Conservation (phyloP, 2,888 invertebrate genomes). For the Cephus pygmeus region DNA sequence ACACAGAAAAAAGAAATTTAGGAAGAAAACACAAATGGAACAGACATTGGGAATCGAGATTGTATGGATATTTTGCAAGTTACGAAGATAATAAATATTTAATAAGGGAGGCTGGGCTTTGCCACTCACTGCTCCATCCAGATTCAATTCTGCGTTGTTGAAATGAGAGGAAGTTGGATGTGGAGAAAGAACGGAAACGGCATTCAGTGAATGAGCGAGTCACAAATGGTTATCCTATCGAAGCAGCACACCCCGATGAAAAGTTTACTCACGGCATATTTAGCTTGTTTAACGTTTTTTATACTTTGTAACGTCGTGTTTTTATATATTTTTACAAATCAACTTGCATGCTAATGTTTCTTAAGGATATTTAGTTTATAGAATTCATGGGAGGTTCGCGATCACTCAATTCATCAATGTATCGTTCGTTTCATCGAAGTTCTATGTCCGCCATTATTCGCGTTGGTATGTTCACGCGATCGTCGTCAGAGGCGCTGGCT, state of each 20-base stretch:
- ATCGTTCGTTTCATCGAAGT: background rate
- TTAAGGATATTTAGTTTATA: constrained; percentile 12
- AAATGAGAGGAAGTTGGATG: constrained; percentile 9
- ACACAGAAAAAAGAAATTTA: constrained; percentile 22
- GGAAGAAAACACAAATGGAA: constrained; percentile 31
- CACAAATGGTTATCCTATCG: constrained; percentile 11
- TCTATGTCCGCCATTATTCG: background rate
- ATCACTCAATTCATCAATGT: background rate
- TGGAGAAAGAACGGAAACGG: constrained; percentile 17
- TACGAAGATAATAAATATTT: constrained; percentile 35
- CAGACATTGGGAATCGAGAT: constrained; percentile 27
- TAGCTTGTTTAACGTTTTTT: constrained; percentile 41
- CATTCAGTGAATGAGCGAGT: constrained; percentile 16
- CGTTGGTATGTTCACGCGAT: background rate
- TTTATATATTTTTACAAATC: constrained; percentile 42
- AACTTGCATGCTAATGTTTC: constrained; percentile 20
- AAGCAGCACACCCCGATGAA: background rate
- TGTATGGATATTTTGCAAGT: constrained; percentile 47
- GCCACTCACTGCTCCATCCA: background rate
- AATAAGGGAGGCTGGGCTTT: background rate
- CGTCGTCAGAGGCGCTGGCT: background rate
- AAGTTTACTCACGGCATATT: constrained; percentile 32
- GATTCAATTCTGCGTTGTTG: background rate
- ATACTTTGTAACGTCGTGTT: constrained; percentile 33
- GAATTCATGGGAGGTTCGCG: background rate